Evolutionary conservation across 2,888 invertebrate species (phyloP).

Genomic region (Drosophila anomelani): DNA sequence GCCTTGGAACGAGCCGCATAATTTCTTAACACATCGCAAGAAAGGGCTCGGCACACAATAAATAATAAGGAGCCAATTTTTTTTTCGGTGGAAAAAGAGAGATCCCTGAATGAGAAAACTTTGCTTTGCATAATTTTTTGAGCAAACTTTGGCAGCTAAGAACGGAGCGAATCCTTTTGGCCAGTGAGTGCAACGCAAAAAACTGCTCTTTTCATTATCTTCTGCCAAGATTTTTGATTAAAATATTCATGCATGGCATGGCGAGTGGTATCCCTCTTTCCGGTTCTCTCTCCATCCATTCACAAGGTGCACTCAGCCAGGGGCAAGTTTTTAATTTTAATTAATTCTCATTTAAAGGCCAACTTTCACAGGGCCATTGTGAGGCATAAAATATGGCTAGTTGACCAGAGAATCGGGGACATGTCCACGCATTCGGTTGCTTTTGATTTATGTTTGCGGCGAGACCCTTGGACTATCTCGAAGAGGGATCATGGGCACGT

Average conservation of each 20-base stretch:
- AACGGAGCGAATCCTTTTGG: constrained; percentile 40
- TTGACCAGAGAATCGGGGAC: constrained; percentile 5
- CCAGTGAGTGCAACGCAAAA: constrained; percentile 20
- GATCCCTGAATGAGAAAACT: constrained; percentile 21
- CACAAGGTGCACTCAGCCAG: constrained; percentile 21
- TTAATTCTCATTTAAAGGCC: constrained; percentile 52
- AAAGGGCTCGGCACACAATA: constrained; percentile 40
- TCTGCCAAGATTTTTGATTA: constrained; percentile 52
- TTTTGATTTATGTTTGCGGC: constrained; percentile 35
- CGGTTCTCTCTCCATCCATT: constrained; percentile 9
- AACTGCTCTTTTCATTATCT: constrained; percentile 32
- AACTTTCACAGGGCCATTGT: constrained; percentile 33
- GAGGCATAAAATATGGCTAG: constrained; percentile 3
- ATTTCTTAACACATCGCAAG: constrained; percentile 59
- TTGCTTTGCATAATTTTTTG: constrained; percentile 32
- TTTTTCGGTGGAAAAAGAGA: neutral
- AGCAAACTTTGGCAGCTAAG: constrained; percentile 36
- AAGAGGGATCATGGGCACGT: constrained; percentile 37
- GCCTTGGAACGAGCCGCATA: constrained; percentile 29
- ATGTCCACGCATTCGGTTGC: constrained; percentile 28
- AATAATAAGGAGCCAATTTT: constrained; percentile 26
- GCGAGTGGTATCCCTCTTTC: constrained; percentile 1
- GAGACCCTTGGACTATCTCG: constrained; percentile 15
- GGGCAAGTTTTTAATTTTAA: constrained; percentile 51
- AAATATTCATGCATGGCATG: constrained; percentile 56